Conservation (phyloP, 92 coral and sea anemone species). For the Desmophyllum pertusum region DNA sequence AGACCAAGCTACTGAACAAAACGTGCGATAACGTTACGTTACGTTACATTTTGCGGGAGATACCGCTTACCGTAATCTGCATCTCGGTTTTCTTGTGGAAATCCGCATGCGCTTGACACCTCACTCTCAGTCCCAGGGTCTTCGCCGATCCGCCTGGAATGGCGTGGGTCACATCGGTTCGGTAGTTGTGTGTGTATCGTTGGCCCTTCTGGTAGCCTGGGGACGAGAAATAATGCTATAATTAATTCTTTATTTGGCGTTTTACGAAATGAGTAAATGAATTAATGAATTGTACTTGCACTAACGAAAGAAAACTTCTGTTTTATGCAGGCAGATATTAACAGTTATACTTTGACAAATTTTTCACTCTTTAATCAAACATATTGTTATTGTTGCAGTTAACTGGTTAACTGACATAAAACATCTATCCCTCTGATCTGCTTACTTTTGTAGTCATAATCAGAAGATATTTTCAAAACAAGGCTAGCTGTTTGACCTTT, state of each 20-base stretch:
- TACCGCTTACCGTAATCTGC: slow-evolving; percentile 67
- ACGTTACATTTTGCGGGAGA: not conserved
- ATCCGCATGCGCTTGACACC: slow-evolving; percentile 67
- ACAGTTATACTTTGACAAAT: not conserved
- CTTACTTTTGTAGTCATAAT: not conserved
- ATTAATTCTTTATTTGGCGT: not conserved
- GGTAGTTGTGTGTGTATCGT: slow-evolving; percentile 79
- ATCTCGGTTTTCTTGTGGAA: slow-evolving; percentile 36
- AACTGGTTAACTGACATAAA: too few relatives aligned
- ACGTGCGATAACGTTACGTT: too few relatives aligned
- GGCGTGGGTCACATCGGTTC: slow-evolving; percentile 65
- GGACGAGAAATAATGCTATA: not conserved
- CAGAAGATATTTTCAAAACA: not conserved
- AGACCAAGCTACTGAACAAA: too few relatives aligned
- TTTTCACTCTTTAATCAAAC: not conserved
- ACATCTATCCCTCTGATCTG: not conserved
- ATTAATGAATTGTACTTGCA: too few relatives aligned
- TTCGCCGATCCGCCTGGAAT: slow-evolving; percentile 71
- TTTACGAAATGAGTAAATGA: too few relatives aligned
- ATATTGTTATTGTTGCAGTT: too few relatives aligned
- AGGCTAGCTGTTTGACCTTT: not conserved
- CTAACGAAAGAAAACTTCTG: too few relatives aligned
- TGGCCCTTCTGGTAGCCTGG: slow-evolving; percentile 62
- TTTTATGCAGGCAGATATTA: too few relatives aligned
- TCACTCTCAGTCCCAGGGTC: slow-evolving; percentile 76